Evolutionary conservation across 2,888 invertebrate species (phyloP).

Genomic region (Drosophila neutralis): DNA sequence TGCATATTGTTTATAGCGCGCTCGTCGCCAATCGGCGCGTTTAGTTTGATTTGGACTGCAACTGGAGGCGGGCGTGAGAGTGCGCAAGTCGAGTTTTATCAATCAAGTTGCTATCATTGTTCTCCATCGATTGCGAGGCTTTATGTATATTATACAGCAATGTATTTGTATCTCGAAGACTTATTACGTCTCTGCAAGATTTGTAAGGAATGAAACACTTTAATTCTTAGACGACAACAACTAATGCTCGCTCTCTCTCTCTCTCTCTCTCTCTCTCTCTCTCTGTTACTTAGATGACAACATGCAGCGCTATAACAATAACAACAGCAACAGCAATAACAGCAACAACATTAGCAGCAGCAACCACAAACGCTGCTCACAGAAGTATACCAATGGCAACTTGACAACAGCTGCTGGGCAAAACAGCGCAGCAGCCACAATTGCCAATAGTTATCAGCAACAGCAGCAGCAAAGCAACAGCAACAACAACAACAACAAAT

Average conservation of each 20-base stretch:
- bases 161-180: slow-evolving; percentile 53
- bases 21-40: slow-evolving; percentile 44
- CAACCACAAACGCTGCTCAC: slow-evolving; percentile 44
- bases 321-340: slow-evolving; percentile 28
- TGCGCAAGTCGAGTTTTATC: background rate
- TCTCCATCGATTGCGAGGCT: slow-evolving; percentile 5
- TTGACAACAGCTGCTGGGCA: slow-evolving; percentile 23
- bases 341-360: background rate
- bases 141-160: slow-evolving; percentile 41
- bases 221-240: background rate
- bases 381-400: slow-evolving; percentile 50
- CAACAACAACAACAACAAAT: slow-evolving; percentile 28
- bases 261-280: background rate
- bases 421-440: slow-evolving; percentile 17
- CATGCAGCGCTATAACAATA: slow-evolving; percentile 58
- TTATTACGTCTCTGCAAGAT: slow-evolving; percentile 42
- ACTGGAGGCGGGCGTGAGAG: slow-evolving; percentile 59
- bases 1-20: slow-evolving; percentile 59
- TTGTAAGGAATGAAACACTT: slow-evolving; percentile 42
- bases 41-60: slow-evolving; percentile 66
- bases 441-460: slow-evolving; percentile 39
- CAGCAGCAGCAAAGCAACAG: slow-evolving; percentile 27
- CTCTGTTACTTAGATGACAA: slow-evolving; percentile 58
- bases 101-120: background rate
- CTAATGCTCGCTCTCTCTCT: background rate